A percentile compares a stretch with the other conserved stretches of the same genome.
phyloP scores from a whole-genome alignment of 2,113 vertebrate genomes.

The Maccullochella peelii region DNA sequence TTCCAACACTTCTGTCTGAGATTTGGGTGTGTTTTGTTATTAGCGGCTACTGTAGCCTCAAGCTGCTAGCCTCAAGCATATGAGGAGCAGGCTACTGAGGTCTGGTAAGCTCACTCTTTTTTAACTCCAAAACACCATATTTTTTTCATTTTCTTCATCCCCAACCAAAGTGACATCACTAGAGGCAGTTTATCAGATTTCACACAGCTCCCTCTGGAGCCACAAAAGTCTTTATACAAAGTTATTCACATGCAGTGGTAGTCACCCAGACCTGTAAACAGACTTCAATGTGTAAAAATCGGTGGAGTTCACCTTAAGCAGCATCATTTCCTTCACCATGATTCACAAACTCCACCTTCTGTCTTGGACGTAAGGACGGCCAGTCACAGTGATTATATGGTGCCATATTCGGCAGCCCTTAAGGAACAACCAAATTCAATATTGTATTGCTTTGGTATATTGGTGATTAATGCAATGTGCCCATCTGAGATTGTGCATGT shows the following conservation, averaged over 20 bases:
- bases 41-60: neutral
- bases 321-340: neutral
- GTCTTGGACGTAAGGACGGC: neutral
- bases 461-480: constrained; percentile 13
- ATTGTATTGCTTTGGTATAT: neutral
- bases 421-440: neutral
- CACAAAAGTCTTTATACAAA: neutral
- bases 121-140: no score
- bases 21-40: neutral
- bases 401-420: neutral
- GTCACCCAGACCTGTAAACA: neutral
- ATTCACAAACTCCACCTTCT: neutral
- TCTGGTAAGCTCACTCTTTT: neutral
- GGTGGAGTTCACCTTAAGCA: no score
- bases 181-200: neutral
- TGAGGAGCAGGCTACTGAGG: neutral
- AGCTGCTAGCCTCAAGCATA: neutral
- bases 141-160: neutral
- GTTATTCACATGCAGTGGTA: neutral
- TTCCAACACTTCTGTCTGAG: no score
- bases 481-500: constrained; percentile 2
- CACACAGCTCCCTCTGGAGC: neutral
- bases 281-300: neutral
- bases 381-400: neutral
- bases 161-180: neutral